These are phyloP conservation scores for Thymallus thymallus DNA, from an alignment of 2,113 vertebrate genomes.

Conservation along the genomic window DNA sequence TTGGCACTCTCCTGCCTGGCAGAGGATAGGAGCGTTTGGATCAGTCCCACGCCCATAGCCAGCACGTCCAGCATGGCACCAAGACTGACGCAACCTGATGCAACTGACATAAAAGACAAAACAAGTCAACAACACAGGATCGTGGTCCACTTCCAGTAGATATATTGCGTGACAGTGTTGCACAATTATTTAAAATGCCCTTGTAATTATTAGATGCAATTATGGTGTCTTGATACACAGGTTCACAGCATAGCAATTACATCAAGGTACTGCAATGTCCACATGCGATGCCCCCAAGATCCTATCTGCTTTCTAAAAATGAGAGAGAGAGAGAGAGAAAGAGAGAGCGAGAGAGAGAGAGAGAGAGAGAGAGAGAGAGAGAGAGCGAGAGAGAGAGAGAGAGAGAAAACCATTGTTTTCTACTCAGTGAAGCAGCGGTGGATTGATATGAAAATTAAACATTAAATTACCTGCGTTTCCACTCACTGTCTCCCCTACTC, in stretches of 20 bases:
- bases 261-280: too few relatives aligned
- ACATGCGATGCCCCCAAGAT: too few relatives aligned
- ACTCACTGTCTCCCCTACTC: slow-evolving; percentile 83
- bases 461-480: slow-evolving; percentile 96
- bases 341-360: not conserved
- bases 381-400: slow-evolving; percentile 2
- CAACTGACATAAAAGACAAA: slow-evolving; percentile 66
- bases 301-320: too few relatives aligned
- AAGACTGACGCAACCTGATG: slow-evolving; percentile 71
- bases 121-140: slow-evolving; percentile 50
- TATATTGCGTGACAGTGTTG: slow-evolving; percentile 47
- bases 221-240: slow-evolving; percentile 10
- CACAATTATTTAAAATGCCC: slow-evolving; percentile 43
- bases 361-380: not conserved
- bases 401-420: slow-evolving; percentile 83
- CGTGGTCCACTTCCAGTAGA: slow-evolving; percentile 54
- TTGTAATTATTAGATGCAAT: slow-evolving; percentile 35
- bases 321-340: not conserved
- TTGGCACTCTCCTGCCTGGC: slow-evolving; percentile 20
- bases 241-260: too few relatives aligned
- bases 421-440: slow-evolving; percentile 90
- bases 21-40: slow-evolving; percentile 24
- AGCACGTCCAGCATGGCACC: slow-evolving; percentile 44
- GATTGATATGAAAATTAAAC: slow-evolving; percentile 98
- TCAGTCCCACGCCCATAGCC: slow-evolving; percentile 16